Conservation (phyloP, 2,113 vertebrate species). For the Zingel zingel region DNA sequence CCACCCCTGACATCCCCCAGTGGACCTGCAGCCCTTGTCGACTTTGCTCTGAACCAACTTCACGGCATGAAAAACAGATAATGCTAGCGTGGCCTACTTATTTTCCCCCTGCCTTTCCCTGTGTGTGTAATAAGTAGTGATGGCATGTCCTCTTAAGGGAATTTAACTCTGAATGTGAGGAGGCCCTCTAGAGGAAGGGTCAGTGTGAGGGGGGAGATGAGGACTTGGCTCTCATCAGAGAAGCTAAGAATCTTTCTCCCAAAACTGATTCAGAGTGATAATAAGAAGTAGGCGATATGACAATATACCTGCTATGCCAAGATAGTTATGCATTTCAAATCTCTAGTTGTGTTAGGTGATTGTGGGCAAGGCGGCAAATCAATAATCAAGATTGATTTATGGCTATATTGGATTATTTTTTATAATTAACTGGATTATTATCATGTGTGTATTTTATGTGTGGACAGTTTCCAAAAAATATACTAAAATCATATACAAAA, state of each 20-base stretch:
- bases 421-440: neutral
- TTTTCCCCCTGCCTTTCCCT: slow-evolving; percentile 59
- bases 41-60: slow-evolving; percentile 62
- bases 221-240: slow-evolving; percentile 8
- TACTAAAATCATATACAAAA: neutral
- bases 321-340: neutral
- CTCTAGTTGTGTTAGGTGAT: neutral
- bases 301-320: neutral
- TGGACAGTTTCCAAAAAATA: neutral
- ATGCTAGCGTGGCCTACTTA: slow-evolving; percentile 76
- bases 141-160: slow-evolving; percentile 79
- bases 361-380: slow-evolving; percentile 3
- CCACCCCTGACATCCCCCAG: slow-evolving; percentile 54
- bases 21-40: slow-evolving; percentile 61
- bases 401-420: slow-evolving; percentile 1
- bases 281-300: slow-evolving; percentile 1
- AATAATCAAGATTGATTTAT: slow-evolving; percentile 14
- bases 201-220: slow-evolving; percentile 22
- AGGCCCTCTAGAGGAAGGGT: slow-evolving; percentile 64
- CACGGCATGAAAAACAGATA: slow-evolving; percentile 72
- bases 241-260: neutral
- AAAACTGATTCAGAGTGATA: slow-evolving; percentile 1
- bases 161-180: slow-evolving; percentile 57
- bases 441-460: neutral
- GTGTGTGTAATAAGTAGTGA: slow-evolving; percentile 78